Percentiles rank a stretch among this genome's conserved stretches.
These are phyloP conservation scores for Pantherophis vulpinus DNA, from an alignment of 2,797 vertebrate genomes.

Conservation along the genomic window DNA sequence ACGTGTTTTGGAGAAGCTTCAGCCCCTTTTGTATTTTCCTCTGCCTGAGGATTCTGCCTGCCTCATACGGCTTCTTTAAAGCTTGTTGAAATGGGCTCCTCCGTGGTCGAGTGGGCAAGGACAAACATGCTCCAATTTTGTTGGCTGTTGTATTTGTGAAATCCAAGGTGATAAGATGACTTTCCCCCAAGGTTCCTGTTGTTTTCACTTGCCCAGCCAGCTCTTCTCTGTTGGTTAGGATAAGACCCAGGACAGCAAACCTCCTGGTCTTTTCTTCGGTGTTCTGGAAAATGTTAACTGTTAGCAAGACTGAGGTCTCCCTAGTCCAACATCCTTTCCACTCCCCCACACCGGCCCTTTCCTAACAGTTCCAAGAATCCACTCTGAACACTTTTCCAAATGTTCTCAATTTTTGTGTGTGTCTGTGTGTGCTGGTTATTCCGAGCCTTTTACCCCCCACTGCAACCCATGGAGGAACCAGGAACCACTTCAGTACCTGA, in stretches of 20 bases:
- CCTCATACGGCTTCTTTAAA: neutral
- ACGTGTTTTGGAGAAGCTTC: neutral
- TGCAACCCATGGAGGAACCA: neutral
- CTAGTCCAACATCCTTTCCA: neutral
- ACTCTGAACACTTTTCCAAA: neutral
- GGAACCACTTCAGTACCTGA: neutral
- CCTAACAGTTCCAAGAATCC: neutral
- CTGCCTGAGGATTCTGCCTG: neutral
- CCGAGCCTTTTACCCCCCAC: neutral
- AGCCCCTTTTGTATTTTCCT: neutral
- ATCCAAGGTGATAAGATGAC: neutral
- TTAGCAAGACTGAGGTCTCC: neutral
- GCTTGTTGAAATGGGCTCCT: neutral
- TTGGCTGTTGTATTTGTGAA: neutral
- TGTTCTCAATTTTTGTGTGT: neutral
- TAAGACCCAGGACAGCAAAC: neutral
- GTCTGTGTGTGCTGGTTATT: neutral
- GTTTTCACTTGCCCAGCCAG: neutral
- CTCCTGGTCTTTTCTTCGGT: neutral
- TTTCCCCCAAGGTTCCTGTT: neutral
- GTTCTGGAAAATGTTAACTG: neutral
- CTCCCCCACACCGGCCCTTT: neutral
- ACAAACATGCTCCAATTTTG: neutral
- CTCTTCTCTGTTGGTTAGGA: neutral
- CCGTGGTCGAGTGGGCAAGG: neutral